Conservation (phyloP, 2,113 vertebrate species). For the Sorex araneus region DNA sequence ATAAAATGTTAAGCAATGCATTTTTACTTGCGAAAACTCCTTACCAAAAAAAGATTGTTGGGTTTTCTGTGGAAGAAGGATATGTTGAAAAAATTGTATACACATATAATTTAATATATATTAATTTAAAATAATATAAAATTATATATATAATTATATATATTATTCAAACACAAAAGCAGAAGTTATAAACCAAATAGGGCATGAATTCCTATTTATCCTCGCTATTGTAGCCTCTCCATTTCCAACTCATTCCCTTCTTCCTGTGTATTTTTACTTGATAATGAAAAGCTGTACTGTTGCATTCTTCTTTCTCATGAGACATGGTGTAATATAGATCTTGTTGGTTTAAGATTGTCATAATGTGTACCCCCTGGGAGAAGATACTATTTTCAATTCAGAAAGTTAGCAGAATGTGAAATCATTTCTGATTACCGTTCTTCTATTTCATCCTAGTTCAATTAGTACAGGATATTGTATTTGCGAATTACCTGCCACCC, state of each 20-base stretch:
- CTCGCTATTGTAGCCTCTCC: constrained; percentile 46
- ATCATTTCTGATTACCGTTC: constrained; percentile 87
- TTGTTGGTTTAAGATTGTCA: constrained; percentile 84
- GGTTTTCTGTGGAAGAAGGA: too few relatives aligned
- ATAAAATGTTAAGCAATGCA: not conserved
- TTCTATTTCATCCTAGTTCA: constrained; percentile 86
- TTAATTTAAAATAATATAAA: not conserved
- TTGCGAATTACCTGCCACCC: constrained; percentile 87
- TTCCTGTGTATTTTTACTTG: constrained; percentile 75
- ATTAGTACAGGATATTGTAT: constrained; percentile 88
- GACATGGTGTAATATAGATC: constrained; percentile 62
- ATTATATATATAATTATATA: not conserved
- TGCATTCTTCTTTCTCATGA: constrained; percentile 77
- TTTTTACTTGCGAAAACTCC: not conserved
- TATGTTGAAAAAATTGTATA: too few relatives aligned
- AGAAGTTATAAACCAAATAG: not conserved
- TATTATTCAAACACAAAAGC: constrained; percentile 24
- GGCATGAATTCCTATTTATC: not conserved
- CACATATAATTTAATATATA: too few relatives aligned
- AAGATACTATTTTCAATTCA: constrained; percentile 82
- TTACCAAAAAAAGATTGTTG: not conserved
- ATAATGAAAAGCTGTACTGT: constrained; percentile 74
- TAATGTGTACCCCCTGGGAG: constrained; percentile 66
- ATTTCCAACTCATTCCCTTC: constrained; percentile 74
- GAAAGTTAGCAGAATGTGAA: constrained; percentile 85